Conservation (phyloP, 1,140 invertebrate species). For the Heliothis virescens region DNA sequence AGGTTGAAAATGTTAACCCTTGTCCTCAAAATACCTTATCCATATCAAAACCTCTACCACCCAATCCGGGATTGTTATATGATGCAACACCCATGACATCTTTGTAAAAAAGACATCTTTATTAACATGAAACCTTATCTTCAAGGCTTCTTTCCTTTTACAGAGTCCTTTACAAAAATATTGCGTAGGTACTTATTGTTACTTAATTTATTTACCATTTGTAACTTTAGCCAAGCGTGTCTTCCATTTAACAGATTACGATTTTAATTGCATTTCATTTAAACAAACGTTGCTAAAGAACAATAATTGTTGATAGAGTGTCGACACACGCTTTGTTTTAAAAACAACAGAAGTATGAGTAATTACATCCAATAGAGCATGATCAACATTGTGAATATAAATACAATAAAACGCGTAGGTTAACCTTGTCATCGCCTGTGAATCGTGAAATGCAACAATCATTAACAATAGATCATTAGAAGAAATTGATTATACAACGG, state of each 20-base stretch:
- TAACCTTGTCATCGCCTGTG: not conserved
- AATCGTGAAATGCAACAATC: slow-evolving; percentile 1
- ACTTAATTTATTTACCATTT: slow-evolving; percentile 3
- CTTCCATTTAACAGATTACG: slow-evolving; percentile 34
- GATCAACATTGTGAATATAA: not conserved
- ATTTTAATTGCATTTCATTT: slow-evolving; percentile 68
- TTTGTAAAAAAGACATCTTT: slow-evolving; percentile 25
- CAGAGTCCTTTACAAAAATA: not conserved
- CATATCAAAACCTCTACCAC: not conserved
- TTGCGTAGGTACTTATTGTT: not conserved
- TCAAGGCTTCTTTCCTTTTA: slow-evolving; percentile 2
- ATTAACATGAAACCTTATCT: slow-evolving; percentile 18
- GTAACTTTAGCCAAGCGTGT: slow-evolving; percentile 6
- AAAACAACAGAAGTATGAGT: slow-evolving; percentile 3
- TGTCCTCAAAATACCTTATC: slow-evolving; percentile 10
- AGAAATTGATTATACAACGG: not conserved
- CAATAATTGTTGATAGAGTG: slow-evolving; percentile 52
- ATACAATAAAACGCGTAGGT: not conserved
- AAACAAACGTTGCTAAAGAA: slow-evolving; percentile 59
- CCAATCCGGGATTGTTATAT: not conserved
- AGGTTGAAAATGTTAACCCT: not conserved
- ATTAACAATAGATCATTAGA: slow-evolving; percentile 1
- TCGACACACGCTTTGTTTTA: not conserved
- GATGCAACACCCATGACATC: not conserved
- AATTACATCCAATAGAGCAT: slow-evolving; percentile 1